These are phyloP conservation scores for Leptothorax acervorum DNA, from an alignment of 2,888 invertebrate genomes.

Conservation along the genomic window DNA sequence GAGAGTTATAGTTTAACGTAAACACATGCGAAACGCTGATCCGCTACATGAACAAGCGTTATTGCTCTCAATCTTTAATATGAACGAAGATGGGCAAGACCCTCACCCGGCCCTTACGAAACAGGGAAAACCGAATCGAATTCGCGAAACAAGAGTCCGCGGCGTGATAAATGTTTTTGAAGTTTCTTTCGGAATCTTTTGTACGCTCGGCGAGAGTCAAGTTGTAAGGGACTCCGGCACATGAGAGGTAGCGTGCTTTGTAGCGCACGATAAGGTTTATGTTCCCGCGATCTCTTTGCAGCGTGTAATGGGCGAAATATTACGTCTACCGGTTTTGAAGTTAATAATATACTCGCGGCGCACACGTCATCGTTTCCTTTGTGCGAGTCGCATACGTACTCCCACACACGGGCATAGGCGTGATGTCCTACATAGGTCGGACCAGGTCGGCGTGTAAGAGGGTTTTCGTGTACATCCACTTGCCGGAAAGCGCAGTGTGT, in stretches of 20 bases:
- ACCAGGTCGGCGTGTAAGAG: slow-evolving; percentile 70
- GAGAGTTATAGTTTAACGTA: slow-evolving; percentile 18
- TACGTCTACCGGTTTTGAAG: slow-evolving; percentile 46
- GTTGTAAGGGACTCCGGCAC: slow-evolving; percentile 10
- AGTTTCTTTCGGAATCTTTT: slow-evolving; percentile 41
- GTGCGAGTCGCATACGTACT: slow-evolving; percentile 22
- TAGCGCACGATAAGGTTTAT: slow-evolving; percentile 39
- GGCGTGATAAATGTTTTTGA: slow-evolving; percentile 43
- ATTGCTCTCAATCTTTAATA: not conserved
- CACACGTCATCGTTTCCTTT: slow-evolving; percentile 55
- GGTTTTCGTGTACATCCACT: slow-evolving; percentile 74
- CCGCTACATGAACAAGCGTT: not conserved
- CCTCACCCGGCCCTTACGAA: not conserved
- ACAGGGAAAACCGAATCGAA: slow-evolving; percentile 18
- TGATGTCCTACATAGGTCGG: slow-evolving; percentile 56
- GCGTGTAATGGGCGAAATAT: slow-evolving; percentile 38
- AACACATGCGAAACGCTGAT: not conserved
- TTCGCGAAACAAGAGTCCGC: slow-evolving; percentile 17
- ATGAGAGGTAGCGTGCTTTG: slow-evolving; percentile 29
- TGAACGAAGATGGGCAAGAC: no score
- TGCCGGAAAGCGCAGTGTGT: slow-evolving; percentile 70
- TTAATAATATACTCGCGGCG: slow-evolving; percentile 49
- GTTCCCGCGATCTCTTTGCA: slow-evolving; percentile 44
- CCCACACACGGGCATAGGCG: slow-evolving; percentile 12
- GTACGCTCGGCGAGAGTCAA: slow-evolving; percentile 6